These are phyloP conservation scores for Trachemys scripta DNA, from an alignment of 2,113 vertebrate genomes.

Conservation along the genomic window DNA sequence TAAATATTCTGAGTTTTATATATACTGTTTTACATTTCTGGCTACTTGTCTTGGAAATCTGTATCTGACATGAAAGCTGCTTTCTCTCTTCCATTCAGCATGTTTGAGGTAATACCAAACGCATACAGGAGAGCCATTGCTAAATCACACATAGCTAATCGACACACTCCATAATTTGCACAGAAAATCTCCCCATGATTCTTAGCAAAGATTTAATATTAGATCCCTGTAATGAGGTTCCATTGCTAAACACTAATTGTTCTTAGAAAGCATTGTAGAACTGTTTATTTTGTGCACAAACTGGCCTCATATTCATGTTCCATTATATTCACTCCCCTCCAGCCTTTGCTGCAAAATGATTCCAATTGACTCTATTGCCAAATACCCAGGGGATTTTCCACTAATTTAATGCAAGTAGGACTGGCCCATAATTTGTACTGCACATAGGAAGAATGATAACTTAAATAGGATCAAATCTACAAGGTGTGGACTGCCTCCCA, in stretches of 20 bases:
- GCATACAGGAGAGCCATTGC: not conserved
- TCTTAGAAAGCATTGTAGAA: not conserved
- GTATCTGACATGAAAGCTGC: not conserved
- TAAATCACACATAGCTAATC: not conserved
- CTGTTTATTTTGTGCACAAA: not conserved
- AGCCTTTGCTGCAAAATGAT: not conserved
- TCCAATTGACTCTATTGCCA: not conserved
- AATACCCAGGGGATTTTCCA: not conserved
- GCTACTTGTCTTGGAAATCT: not conserved
- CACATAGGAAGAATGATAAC: not conserved
- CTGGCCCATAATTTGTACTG: not conserved
- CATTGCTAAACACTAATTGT: not conserved
- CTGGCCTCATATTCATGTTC: accelerated
- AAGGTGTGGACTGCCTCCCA: not conserved
- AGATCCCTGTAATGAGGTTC: not conserved
- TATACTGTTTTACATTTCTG: not conserved
- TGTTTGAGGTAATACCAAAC: not conserved
- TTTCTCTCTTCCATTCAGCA: not conserved
- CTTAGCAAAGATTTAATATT: not conserved
- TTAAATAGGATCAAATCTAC: not conserved
- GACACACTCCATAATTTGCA: not conserved
- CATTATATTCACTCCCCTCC: not conserved
- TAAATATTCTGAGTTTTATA: not conserved
- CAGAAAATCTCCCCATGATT: not conserved
- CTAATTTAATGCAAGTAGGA: not conserved